A percentile compares a stretch with the other conserved stretches of the same genome.
phyloP scores from a whole-genome alignment of 2,113 vertebrate species.

The Chloropsis cyanopogon region DNA sequence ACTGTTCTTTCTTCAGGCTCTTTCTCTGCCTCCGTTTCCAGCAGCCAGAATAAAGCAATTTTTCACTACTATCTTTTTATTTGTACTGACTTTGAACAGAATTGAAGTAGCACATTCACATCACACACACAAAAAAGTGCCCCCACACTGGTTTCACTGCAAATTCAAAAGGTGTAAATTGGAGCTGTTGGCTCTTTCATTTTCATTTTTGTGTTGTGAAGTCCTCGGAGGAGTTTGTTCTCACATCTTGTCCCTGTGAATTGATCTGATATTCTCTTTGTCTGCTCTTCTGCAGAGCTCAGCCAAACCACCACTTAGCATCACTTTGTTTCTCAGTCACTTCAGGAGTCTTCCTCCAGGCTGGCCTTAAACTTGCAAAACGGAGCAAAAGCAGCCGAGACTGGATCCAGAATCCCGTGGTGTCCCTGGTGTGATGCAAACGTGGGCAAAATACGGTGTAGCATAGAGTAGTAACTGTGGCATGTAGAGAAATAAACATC shows the following conservation, averaged over 20 bases:
- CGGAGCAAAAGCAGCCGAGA: background rate
- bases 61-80: slow-evolving; percentile 38
- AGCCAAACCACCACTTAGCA: background rate
- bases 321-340: background rate
- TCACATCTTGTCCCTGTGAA: slow-evolving; percentile 17
- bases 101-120: background rate
- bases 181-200: slow-evolving; percentile 2
- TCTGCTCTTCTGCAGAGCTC: background rate
- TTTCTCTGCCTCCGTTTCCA: background rate
- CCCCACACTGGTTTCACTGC: background rate
- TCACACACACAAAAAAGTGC: background rate
- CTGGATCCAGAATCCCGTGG: rapidly evolving
- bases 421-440: background rate
- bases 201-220: background rate
- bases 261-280: background rate
- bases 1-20: slow-evolving; percentile 8
- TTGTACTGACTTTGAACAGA: background rate
- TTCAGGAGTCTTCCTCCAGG: background rate
- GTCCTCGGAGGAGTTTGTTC: slow-evolving; percentile 1
- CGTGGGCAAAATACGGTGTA: background rate
- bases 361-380: slow-evolving; percentile 6
- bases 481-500: slow-evolving; percentile 1
- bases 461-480: slow-evolving; percentile 41
- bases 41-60: slow-evolving; percentile 38
- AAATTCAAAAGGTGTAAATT: background rate